phyloP scores from a whole-genome alignment of 2,797 vertebrate species.

The Sebastes hubbsi region DNA sequence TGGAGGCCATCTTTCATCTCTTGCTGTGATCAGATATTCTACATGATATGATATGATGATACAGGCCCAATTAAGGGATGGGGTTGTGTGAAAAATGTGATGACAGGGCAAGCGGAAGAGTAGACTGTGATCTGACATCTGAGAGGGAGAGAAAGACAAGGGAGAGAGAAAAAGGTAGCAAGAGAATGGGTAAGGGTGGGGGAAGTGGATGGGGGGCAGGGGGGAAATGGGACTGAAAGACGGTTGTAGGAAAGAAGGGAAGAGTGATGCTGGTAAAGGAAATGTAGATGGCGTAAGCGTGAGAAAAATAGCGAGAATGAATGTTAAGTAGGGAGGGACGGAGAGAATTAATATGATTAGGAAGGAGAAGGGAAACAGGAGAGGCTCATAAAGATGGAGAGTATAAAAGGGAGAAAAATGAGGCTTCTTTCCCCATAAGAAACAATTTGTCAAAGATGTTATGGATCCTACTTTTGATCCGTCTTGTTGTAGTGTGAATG shows the following conservation, averaged over 20 bases:
- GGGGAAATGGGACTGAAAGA: slow-evolving; percentile 40
- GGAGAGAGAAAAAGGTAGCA: slow-evolving; percentile 9
- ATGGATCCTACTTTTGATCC: slow-evolving; percentile 36
- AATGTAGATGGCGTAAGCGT: slow-evolving; percentile 63
- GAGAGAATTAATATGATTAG: slow-evolving; percentile 67
- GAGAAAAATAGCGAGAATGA: slow-evolving; percentile 56
- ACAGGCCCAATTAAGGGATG: slow-evolving; percentile 81
- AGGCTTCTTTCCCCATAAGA: slow-evolving; percentile 22
- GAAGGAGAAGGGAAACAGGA: slow-evolving; percentile 55
- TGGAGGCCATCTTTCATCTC: slow-evolving; percentile 77
- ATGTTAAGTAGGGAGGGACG: slow-evolving; percentile 51
- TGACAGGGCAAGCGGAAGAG: slow-evolving; percentile 78
- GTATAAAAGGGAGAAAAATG: slow-evolving; percentile 29
- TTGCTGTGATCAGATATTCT: slow-evolving; percentile 74
- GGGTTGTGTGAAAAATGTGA: slow-evolving; percentile 80
- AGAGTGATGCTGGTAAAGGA: slow-evolving; percentile 68
- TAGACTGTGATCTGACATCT: slow-evolving; percentile 80
- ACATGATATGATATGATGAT: slow-evolving; percentile 81
- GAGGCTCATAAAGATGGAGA: slow-evolving; percentile 44
- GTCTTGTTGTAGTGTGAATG: slow-evolving; percentile 4
- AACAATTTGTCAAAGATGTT: slow-evolving; percentile 30
- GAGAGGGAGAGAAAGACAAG: slow-evolving; percentile 66
- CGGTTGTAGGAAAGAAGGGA: slow-evolving; percentile 47
- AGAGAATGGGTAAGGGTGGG: slow-evolving; percentile 36
- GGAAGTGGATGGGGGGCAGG: slow-evolving; percentile 11